phyloP scores from a whole-genome alignment of 1,140 invertebrate genomes.

The Plodia interpunctella region DNA sequence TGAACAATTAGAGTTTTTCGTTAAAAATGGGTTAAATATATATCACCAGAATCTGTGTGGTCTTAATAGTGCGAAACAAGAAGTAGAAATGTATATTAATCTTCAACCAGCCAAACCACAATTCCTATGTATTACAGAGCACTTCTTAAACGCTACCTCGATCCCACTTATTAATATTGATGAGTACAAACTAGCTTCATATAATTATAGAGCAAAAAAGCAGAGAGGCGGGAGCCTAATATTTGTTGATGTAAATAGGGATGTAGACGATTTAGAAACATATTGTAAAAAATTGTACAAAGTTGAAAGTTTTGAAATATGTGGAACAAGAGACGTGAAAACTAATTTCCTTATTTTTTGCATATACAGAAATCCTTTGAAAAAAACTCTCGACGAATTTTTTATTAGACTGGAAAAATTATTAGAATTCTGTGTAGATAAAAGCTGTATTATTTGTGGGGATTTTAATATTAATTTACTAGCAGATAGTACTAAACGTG shows the following conservation, averaged over 20 bases:
- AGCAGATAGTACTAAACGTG: constrained; percentile 1
- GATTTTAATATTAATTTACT: constrained; percentile 17
- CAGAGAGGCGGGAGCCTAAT: constrained; percentile 16
- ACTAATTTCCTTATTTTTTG: constrained; percentile 16
- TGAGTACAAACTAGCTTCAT: constrained; percentile 9
- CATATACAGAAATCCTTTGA: constrained; percentile 14
- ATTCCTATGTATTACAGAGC: constrained; percentile 14
- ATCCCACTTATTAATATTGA: constrained; percentile 1
- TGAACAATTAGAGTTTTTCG: not conserved
- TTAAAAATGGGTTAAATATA: not conserved
- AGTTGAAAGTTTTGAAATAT: constrained; percentile 17
- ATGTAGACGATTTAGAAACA: constrained; percentile 5
- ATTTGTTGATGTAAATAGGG: not conserved
- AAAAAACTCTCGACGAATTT: constrained; percentile 14
- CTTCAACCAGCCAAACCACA: too few relatives aligned
- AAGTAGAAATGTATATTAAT: constrained; percentile 15
- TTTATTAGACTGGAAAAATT: constrained; percentile 12
- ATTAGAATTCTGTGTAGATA: constrained; percentile 14
- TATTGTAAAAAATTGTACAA: constrained; percentile 15
- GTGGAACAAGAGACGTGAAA: constrained; percentile 10
- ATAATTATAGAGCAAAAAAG: constrained; percentile 16
- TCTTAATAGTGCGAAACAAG: constrained; percentile 6
- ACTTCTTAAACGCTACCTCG: constrained; percentile 12
- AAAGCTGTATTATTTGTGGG: constrained; percentile 15
- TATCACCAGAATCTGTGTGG: constrained; percentile 19